Base-by-base conservation (phyloP, 2,888 invertebrate genomes). In the Bursaphelenchus okinawaensis region DNA sequence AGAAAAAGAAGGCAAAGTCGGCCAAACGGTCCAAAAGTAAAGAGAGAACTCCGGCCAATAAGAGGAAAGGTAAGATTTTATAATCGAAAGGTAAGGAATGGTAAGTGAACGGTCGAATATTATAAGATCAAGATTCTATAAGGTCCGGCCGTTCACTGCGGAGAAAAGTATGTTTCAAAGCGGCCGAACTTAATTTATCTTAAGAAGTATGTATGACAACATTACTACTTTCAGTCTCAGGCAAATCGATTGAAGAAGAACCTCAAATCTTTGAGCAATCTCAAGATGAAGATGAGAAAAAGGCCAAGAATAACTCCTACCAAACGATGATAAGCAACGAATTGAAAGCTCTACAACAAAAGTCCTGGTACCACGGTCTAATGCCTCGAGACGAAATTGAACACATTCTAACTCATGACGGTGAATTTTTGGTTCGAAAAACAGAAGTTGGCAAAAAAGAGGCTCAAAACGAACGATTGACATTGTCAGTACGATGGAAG, bases 311-410 rank as follows among this genome's bases (percentile, higher is more conserved):
- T 12, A 40, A 40, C n/a, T 1, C 1, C 6, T 40, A 40, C 40
- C 40, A n/a, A 3, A 4, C 40, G n/a, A 40, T 40, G 40, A 40
- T 40, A 16, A 12, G 16, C 12, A 40, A 16, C 40, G 40, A 40
- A n/a, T n/a, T 40, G 40, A 40, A 12, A n/a, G 40, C 40, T 1
- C 63, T 63, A 9, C 55, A 55, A 50, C n/a, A 28, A 3, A 29
- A 31, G 23, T 51, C 58, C 8, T 63, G 65, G 65, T 61, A 61
- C 20, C 61, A 61, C 51, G 62, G 62, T 8, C 23, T 61, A 58
- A 68, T 68, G 68, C 68, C 68, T 12, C 66, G 68, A n/a, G 68
- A 68, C 26, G 67, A 68, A 31, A 68, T 68, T 27, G 68, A 68
- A 57, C 67, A 68, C 16, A 26, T 68, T 40, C 58, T 68, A 7